These are phyloP conservation scores for Catostomus latipinnis DNA, from an alignment of 2,797 vertebrate species.

Conservation along the genomic window DNA sequence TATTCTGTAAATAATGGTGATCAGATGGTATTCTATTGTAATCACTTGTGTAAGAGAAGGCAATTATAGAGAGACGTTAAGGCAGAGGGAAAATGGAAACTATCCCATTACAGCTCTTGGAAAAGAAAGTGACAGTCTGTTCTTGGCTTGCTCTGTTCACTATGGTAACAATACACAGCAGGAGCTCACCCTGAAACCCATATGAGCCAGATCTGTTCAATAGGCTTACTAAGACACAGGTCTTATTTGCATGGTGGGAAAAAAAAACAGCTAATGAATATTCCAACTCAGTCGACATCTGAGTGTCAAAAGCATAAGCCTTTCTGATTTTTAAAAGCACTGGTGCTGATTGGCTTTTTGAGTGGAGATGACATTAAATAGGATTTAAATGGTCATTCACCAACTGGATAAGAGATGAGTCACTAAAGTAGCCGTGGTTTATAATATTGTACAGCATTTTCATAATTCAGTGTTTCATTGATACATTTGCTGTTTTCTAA, in stretches of 20 bases:
- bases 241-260: neutral
- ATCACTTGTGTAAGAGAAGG: neutral
- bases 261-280: slow-evolving; percentile 28
- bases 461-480: neutral
- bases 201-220: neutral
- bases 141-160: neutral
- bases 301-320: slow-evolving; percentile 11
- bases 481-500: too few relatives aligned
- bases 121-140: slow-evolving; percentile 25
- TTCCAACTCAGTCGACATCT: slow-evolving; percentile 15
- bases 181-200: neutral
- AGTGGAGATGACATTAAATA: neutral
- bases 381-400: slow-evolving; percentile 6
- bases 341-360: slow-evolving; percentile 9
- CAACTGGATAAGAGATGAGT: neutral
- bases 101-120: slow-evolving; percentile 8
- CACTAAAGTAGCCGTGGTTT: neutral
- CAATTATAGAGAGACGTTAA: neutral
- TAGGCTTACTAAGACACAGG: neutral
- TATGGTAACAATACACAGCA: slow-evolving; percentile 22
- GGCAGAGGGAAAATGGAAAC: slow-evolving; percentile 8
- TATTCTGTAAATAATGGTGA: neutral
- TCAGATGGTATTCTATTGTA: slow-evolving; percentile 22
- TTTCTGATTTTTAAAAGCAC: slow-evolving; percentile 13
- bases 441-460: neutral